Evolutionary conservation across 2,113 vertebrate species (phyloP).

Genomic region (Triplophysa tibetana): DNA sequence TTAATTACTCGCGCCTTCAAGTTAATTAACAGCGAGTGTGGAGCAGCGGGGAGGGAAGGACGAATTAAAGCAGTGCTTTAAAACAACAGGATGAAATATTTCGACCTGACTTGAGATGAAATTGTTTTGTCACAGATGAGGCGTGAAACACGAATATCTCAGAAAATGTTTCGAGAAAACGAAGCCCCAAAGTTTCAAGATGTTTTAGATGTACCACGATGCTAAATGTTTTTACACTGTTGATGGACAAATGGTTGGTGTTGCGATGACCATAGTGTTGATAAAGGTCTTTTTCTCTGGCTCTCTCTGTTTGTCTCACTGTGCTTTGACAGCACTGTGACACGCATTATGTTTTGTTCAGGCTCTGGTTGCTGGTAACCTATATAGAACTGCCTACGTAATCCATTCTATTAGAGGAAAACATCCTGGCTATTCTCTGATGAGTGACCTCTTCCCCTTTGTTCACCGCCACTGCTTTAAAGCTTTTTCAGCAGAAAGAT

Average conservation of each 20-base stretch:
- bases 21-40: constrained; percentile 89
- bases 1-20: constrained; percentile 85
- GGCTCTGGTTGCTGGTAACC: constrained; percentile 55
- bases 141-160: constrained; percentile 61
- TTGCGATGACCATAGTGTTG: constrained; percentile 47
- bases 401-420: constrained; percentile 67
- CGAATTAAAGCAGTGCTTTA: constrained; percentile 86
- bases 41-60: constrained; percentile 82
- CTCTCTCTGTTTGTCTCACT: constrained; percentile 34
- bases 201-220: too few species aligned
- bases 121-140: constrained; percentile 67
- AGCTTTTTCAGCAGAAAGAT: constrained; percentile 35
- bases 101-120: constrained; percentile 73
- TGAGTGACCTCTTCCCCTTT: constrained; percentile 49
- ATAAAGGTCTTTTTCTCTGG: constrained; percentile 53
- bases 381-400: constrained; percentile 68
- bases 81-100: constrained; percentile 80
- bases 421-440: constrained; percentile 58
- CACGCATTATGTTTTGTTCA: constrained; percentile 48
- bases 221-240: not conserved
- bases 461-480: constrained; percentile 1
- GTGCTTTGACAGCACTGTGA: constrained; percentile 48
- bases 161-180: too few species aligned
- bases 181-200: too few species aligned
- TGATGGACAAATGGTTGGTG: not conserved